Evolutionary conservation across 2,888 invertebrate genomes (phyloP), one percentile per base, ranked within the genome.

Genomic region (Pediacus dermestoides): DNA sequence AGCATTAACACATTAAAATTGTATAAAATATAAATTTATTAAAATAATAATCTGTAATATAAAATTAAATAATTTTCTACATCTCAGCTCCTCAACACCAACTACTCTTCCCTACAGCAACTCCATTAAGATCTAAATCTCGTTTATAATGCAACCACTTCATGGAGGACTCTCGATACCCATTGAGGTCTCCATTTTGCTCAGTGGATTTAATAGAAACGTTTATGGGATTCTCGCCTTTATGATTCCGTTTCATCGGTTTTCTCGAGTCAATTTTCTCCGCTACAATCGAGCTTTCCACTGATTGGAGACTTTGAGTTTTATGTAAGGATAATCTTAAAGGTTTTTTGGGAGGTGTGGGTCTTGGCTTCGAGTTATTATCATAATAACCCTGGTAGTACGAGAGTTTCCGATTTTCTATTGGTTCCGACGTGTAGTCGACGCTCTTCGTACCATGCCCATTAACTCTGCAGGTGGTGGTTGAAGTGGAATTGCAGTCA

Each of bases 261-360:
- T 80, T 81, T 8, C 64, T 53, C 2, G 53, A 57, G 28, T 58
- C 57, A 23, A 9, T 23, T 10, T 50, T 46, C 33, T 60, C 59
- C 1, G 61, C 52, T 1, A 60, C 52, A 1, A 57, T 46, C 1
- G 65, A 58, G 0, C 68, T 68, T 46, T 75, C 76, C 1, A 88
- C 77, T 0, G 86, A 86, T 59, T 88, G 88, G 31, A 88, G 76
- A 65, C 88, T 89, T 45, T 85, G 81, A 0, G 90, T 87, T 53
- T 88, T 80, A 61, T 90, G 90, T 32, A 91, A 68, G 0, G 89
- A 90, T 23, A 91, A 70, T 6, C 90, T 74, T 31, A 89, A 67
- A 0, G 90, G 91, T 61, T 91, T 91, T 57, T 89, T 85, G 11
- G 90, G 91, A 2, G 90, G 90, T 8, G 83, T 81, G 1, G 89